These are phyloP conservation scores for Dendrocincla fuliginosa DNA, from an alignment of 2,797 vertebrate species.

Conservation along the genomic window DNA sequence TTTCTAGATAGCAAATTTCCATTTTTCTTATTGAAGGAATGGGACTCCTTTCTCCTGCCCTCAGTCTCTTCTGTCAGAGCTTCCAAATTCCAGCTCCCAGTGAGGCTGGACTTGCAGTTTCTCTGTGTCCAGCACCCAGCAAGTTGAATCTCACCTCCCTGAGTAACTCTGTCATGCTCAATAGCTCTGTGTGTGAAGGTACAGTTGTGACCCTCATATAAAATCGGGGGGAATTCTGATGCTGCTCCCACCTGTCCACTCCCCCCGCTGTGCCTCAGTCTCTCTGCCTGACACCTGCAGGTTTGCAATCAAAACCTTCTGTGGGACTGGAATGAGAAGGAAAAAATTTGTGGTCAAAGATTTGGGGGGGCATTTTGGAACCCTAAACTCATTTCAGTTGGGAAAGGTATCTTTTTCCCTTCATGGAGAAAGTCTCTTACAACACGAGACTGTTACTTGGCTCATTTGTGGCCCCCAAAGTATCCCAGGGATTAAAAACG, in stretches of 20 bases:
- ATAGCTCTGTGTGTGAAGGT: neutral
- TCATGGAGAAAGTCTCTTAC: neutral
- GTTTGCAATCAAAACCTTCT: neutral
- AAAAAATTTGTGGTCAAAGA: neutral
- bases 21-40: neutral
- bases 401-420: neutral
- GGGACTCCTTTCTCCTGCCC: neutral
- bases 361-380: neutral
- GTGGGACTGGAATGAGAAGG: neutral
- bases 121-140: neutral
- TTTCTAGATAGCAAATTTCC: neutral
- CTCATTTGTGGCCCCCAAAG: neutral
- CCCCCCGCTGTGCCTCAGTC: neutral
- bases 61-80: neutral
- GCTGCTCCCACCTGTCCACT: neutral
- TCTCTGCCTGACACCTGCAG: neutral
- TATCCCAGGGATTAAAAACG: neutral
- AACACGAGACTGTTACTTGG: neutral
- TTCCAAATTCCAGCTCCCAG: neutral
- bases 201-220: neutral
- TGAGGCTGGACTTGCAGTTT: accelerated
- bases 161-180: neutral
- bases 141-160: neutral
- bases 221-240: neutral
- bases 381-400: neutral